Evolutionary conservation across 2,113 vertebrate species (phyloP).

Genomic region (Gymnogyps californianus): DNA sequence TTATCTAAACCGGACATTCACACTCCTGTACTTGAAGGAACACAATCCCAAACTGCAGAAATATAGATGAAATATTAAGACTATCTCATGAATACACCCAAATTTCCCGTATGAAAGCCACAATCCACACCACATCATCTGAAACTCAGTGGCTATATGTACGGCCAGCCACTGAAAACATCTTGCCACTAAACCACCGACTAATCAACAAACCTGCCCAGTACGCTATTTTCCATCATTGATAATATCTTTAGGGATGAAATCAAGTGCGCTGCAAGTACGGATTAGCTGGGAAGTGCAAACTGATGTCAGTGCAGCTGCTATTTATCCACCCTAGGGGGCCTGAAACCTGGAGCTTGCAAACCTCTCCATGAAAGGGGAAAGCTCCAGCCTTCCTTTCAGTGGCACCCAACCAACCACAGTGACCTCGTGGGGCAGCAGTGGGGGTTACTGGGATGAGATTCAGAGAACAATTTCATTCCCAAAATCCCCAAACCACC

Average conservation of each 20-base stretch:
- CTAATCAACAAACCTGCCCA: neutral
- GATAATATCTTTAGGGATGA: neutral
- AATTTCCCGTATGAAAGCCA: neutral
- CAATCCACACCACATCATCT: neutral
- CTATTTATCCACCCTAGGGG: neutral
- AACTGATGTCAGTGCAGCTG: neutral
- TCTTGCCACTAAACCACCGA: neutral
- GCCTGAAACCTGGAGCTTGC: neutral
- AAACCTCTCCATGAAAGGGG: neutral
- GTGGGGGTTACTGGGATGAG: neutral
- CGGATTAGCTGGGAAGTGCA: neutral
- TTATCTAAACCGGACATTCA: neutral
- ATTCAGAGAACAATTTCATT: neutral
- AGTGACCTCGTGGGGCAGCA: accelerated
- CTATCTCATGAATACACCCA: neutral
- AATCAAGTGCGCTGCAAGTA: neutral
- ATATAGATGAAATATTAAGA: neutral
- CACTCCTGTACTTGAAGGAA: neutral
- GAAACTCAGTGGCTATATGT: neutral
- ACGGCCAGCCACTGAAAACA: neutral
- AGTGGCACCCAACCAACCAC: neutral
- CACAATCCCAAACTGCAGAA: neutral
- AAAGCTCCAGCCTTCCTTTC: neutral
- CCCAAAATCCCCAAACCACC: neutral
- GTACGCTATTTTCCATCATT: neutral